Evolutionary conservation across 64 coral and sea anemone species (phyloP).

Genomic region (Stylophora pistillata): DNA sequence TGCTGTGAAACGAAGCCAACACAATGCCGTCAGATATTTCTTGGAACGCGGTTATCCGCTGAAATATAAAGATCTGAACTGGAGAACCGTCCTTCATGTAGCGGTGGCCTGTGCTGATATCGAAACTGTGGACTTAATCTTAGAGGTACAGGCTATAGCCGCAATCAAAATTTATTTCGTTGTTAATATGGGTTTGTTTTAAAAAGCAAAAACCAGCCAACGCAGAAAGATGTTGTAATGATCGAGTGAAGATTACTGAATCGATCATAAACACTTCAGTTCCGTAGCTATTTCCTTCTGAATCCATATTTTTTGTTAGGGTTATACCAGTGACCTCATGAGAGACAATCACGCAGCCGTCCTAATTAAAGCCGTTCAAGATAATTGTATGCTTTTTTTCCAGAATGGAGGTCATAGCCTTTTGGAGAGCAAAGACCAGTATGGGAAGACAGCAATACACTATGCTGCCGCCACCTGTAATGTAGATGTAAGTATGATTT

Average conservation of each 20-base stretch:
- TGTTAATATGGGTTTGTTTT: too few relatives aligned
- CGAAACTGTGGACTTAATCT: conserved; percentile 47
- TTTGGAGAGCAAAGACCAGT: conserved; percentile 43
- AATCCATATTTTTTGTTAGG: too few relatives aligned
- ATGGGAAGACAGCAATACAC: conserved; percentile 57
- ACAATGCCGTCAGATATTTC: conserved; percentile 44
- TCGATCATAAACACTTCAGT: too few relatives aligned
- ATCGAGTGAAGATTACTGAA: too few relatives aligned
- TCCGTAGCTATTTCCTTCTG: too few relatives aligned
- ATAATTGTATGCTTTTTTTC: background rate
- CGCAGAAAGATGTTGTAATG: too few relatives aligned
- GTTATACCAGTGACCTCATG: too few relatives aligned
- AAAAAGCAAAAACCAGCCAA: too few relatives aligned
- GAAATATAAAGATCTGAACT: conserved; percentile 32
- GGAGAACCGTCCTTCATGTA: conserved; percentile 61
- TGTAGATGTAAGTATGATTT: conserved; percentile 10
- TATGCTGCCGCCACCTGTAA: conserved; percentile 35
- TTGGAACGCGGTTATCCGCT: conserved; percentile 28
- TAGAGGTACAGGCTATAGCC: conserved; percentile 5
- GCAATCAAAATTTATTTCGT: too few relatives aligned
- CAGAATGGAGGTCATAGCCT: conserved; percentile 45
- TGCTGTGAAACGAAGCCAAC: conserved; percentile 51
- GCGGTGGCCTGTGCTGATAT: conserved; percentile 58
- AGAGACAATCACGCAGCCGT: too few relatives aligned
- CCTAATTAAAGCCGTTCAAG: background rate